A percentile compares a stretch with the other conserved stretches of the same genome.
These are phyloP conservation scores for Mellivora capensis DNA, from an alignment of 2,113 vertebrate genomes.

Conservation along the genomic window DNA sequence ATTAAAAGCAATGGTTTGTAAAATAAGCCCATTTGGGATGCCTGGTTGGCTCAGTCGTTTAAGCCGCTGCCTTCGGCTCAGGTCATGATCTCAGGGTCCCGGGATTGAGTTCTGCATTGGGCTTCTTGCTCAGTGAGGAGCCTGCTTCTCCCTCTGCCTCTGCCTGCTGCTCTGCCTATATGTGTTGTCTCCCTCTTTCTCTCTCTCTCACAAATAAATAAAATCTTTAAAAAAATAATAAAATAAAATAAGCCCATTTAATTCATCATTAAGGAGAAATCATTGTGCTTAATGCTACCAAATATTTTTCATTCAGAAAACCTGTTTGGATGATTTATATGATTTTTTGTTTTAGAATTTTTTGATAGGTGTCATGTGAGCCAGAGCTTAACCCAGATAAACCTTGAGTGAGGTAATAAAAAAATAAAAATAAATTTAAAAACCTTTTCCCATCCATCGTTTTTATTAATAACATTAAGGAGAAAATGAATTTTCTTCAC, in stretches of 20 bases:
- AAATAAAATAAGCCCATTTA: neutral
- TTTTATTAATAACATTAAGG: constrained; percentile 26
- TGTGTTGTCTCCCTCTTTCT: no score
- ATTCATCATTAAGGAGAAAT: constrained; percentile 2
- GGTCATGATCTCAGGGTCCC: no score
- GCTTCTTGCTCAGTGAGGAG: no score
- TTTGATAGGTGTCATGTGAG: neutral
- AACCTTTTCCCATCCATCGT: neutral
- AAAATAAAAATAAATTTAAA: constrained; percentile 19
- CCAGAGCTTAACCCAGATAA: constrained; percentile 13
- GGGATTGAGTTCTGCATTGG: no score
- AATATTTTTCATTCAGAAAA: constrained; percentile 40
- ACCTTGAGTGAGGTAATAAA: neutral
- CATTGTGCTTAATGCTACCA: neutral
- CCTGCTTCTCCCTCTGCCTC: no score
- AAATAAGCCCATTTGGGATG: neutral
- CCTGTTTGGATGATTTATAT: neutral
- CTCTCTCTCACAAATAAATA: no score
- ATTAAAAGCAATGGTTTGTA: constrained; percentile 23
- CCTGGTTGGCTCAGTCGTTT: no score
- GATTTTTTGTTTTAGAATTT: constrained; percentile 46
- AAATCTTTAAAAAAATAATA: no score
- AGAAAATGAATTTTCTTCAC: constrained; percentile 45
- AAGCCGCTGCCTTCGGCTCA: no score
- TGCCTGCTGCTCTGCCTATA: no score